These are phyloP conservation scores for Gnathonemus echidnorhynchus DNA, from an alignment of 2,113 vertebrate species.

Conservation along the genomic window DNA sequence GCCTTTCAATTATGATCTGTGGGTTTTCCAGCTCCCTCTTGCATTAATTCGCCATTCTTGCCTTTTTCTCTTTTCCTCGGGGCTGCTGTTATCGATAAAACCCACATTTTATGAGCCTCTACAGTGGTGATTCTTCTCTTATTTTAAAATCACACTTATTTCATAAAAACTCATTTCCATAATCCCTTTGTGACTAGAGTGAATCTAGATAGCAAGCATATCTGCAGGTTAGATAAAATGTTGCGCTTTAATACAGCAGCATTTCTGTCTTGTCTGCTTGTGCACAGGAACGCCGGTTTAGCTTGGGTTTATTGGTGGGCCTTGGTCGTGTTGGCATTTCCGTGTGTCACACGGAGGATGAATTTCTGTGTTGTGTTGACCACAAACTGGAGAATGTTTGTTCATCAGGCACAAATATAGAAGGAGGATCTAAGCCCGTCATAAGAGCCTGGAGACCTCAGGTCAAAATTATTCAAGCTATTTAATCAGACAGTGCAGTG, in stretches of 20 bases:
- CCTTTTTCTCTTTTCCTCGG: background rate
- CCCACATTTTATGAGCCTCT: background rate
- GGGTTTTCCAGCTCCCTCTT: background rate
- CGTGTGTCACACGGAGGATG: background rate
- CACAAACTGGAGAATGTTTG: background rate
- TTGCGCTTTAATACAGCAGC: background rate
- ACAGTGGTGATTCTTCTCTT: background rate
- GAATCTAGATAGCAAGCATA: background rate
- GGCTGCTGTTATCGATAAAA: background rate
- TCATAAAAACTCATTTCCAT: background rate
- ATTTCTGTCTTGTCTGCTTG: background rate
- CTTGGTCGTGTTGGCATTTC: background rate
- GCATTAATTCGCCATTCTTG: background rate
- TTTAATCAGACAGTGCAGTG: background rate
- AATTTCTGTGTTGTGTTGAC: background rate
- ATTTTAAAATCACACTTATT: background rate
- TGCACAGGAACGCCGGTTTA: background rate
- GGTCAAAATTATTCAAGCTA: background rate
- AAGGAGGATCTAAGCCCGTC: background rate
- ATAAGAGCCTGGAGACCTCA: background rate
- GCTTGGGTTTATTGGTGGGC: background rate
- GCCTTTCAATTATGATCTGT: background rate
- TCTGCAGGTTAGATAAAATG: background rate
- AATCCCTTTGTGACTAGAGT: background rate
- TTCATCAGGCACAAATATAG: background rate